Conservation (phyloP, 2,888 invertebrate species). For the Xestia rhomboidea region DNA sequence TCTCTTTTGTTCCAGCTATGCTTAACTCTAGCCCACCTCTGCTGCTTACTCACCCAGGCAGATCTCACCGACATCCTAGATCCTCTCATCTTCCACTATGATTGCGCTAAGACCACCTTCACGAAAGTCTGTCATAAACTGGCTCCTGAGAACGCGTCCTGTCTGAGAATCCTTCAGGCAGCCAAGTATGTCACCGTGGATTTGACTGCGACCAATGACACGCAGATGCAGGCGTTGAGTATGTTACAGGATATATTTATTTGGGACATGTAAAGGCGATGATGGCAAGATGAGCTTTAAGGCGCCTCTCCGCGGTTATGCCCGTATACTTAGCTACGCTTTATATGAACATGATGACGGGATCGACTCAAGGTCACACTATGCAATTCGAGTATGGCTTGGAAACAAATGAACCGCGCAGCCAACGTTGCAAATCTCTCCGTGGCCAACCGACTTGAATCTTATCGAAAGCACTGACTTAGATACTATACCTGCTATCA, state of each 20-base stretch:
- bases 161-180: conserved; percentile 84
- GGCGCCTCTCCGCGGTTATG: neutral
- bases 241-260: conserved; percentile 88
- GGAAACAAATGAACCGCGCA: neutral
- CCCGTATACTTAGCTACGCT: neutral
- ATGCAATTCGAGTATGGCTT: neutral
- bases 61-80: conserved; percentile 91
- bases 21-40: conserved; percentile 93
- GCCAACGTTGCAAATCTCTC: neutral
- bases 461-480: neutral
- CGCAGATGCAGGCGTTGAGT: conserved; percentile 81
- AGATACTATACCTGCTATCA: neutral
- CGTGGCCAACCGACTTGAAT: neutral
- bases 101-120: conserved; percentile 82
- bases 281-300: neutral
- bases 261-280: conserved; percentile 80
- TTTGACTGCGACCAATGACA: conserved; percentile 77
- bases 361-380: neutral
- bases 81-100: conserved; percentile 86
- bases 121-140: conserved; percentile 83
- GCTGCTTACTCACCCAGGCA: conserved; percentile 89
- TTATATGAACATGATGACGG: neutral
- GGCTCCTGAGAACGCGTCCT: conserved; percentile 85
- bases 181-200: conserved; percentile 88
- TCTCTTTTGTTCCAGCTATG: conserved; percentile 90